These are phyloP conservation scores for Rhagologus leucostigma DNA, from an alignment of 2,113 vertebrate species.

Conservation along the genomic window DNA sequence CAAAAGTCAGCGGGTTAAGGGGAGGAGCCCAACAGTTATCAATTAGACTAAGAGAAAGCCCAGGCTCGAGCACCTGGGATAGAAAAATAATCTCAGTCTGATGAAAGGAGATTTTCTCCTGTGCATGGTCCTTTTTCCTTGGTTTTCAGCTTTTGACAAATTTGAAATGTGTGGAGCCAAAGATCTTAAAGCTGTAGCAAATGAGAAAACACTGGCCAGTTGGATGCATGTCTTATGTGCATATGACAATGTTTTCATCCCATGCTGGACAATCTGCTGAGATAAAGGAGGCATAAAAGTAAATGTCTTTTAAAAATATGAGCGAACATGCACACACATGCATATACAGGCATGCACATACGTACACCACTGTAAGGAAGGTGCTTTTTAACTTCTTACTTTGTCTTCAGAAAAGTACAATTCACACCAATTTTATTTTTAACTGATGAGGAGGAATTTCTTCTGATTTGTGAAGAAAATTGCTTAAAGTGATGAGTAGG, in stretches of 20 bases:
- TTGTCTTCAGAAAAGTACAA: background rate
- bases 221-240: background rate
- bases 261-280: background rate
- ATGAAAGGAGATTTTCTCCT: slow-evolving; percentile 13
- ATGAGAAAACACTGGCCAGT: background rate
- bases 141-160: background rate
- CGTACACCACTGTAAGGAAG: background rate
- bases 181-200: background rate
- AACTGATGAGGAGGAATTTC: slow-evolving; percentile 13
- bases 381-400: background rate
- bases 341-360: background rate
- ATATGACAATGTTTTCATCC: slow-evolving; percentile 14
- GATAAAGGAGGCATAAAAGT: background rate
- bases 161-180: background rate
- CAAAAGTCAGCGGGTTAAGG: slow-evolving; percentile 61
- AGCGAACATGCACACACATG: background rate
- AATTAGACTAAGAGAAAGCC: slow-evolving; percentile 48
- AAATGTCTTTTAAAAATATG: background rate
- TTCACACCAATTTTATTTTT: slow-evolving; percentile 16
- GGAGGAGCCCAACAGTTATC: slow-evolving; percentile 40
- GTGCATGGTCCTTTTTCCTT: background rate
- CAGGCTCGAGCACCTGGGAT: background rate
- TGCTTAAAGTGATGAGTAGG: background rate
- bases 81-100: background rate
- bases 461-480: slow-evolving; percentile 13